Base-by-base conservation (phyloP, 1,140 invertebrate species). In the Drosophila neocordata region DNA sequence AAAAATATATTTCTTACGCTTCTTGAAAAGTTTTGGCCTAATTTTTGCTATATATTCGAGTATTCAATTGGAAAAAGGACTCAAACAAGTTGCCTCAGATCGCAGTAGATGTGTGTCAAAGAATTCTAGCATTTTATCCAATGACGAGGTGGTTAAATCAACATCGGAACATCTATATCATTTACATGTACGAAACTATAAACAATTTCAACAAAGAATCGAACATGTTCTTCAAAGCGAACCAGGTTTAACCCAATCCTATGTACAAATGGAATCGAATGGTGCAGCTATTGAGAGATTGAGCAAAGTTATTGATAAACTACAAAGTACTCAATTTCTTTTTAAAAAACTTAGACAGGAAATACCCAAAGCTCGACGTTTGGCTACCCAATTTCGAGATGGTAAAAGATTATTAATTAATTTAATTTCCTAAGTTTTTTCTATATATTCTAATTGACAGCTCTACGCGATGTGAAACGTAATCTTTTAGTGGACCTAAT, bases 301-400 rank as follows among this genome's bases (percentile, higher is more conserved):
- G 9, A 35, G 18, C 1, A 4, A 34, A 4, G 6, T 52, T 3
- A 9, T 73, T 0, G 4, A 3, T 6, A 41, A 64, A 2, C 24
- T 73, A 24, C 31, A 18, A 2, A 15, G 2, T n/a, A 13, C 15
- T 8, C 37, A 27, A 8, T 13, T 24, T 2, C 24, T 70, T 5
- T 52, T 73, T 12, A 20, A 5, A 6, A 22, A 31, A 1, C 22
- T 73, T 12, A n/a, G 18, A 2, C 8, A 11, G 0, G 52, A 53
- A 12, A 5, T 73, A 18, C 18, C 34, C n/a, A 12, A 24, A 3
- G 68, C 41, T 0, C 27, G 48, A 12, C 22, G 4, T n/a, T 58
- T 75, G n/a, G 72, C 72, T 20, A n/a, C 15, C 8, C 27, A 41
- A 52, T 66, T 73, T n/a, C 35, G 69, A 1, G 12, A 73, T 44